These are phyloP conservation scores for Pituophis catenifer DNA, from an alignment of 2,113 vertebrate genomes.

Conservation along the genomic window DNA sequence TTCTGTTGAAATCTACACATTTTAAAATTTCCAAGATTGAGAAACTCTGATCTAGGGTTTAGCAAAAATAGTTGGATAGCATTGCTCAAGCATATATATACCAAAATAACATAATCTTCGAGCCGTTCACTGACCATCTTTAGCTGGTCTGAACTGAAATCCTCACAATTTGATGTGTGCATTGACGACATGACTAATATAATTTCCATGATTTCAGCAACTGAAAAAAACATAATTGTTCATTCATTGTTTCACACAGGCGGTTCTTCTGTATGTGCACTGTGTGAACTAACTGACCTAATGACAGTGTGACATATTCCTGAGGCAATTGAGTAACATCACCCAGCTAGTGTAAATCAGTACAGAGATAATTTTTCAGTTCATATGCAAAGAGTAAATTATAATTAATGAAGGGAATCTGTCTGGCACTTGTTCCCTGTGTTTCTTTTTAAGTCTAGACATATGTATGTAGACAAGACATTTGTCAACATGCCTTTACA, in stretches of 20 bases:
- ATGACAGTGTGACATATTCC: background rate
- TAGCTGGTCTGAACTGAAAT: background rate
- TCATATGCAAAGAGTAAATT: background rate
- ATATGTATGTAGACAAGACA: background rate
- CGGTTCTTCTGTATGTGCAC: background rate
- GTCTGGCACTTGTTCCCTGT: background rate
- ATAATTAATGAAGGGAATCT: background rate
- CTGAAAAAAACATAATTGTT: background rate
- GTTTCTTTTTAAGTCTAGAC: background rate
- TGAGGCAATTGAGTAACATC: no score
- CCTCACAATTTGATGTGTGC: background rate
- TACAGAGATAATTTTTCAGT: background rate
- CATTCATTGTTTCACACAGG: background rate
- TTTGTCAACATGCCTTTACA: background rate
- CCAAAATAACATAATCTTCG: background rate
- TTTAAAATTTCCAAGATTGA: background rate
- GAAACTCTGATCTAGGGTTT: background rate
- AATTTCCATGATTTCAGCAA: background rate
- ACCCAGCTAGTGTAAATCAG: background rate
- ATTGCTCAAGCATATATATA: background rate
- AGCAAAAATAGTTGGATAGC: background rate
- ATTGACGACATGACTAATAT: background rate
- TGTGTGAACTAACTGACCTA: background rate
- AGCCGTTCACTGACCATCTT: background rate
- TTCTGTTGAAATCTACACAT: background rate